A percentile compares a stretch with the other conserved stretches of the same genome.
phyloP scores from a whole-genome alignment of 1,140 invertebrate species.

The Antheraea pernyi region DNA sequence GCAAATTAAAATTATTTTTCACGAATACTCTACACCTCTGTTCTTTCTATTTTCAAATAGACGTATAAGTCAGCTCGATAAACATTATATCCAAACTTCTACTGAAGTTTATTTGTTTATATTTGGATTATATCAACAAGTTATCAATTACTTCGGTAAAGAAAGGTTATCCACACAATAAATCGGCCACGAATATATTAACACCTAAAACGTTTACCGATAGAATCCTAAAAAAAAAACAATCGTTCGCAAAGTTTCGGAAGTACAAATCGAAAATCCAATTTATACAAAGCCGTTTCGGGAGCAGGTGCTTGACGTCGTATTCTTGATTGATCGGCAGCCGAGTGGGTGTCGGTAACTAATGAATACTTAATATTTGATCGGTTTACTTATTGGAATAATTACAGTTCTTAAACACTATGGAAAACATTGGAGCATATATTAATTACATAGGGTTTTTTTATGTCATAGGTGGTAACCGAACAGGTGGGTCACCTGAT shows the following conservation, averaged over 20 bases:
- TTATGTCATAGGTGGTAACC: too few species aligned
- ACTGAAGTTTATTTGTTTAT: too few species aligned
- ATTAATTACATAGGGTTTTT: too few species aligned
- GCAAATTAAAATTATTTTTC: too few species aligned
- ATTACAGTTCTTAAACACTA: not conserved
- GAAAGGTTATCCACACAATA: not conserved
- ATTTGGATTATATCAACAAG: too few species aligned
- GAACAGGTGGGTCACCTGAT: too few species aligned
- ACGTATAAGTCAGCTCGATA: too few species aligned
- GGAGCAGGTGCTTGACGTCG: not conserved
- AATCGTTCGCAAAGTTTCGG: not conserved
- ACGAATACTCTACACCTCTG: too few species aligned
- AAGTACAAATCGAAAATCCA: not conserved
- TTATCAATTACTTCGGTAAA: too few species aligned
- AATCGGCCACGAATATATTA: not conserved
- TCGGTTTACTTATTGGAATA: not conserved
- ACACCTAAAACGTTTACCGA: not conserved
- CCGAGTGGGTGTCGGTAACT: not conserved
- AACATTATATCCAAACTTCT: too few species aligned
- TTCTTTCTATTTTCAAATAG: too few species aligned
- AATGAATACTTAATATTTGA: constrained; percentile 2
- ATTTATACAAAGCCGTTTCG: not conserved
- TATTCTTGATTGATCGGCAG: constrained; percentile 1
- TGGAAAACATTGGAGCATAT: too few species aligned
- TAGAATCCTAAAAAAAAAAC: not conserved